Evolutionary conservation across 2,113 vertebrate genomes (phyloP), one percentile per base, ranked within the genome.

Genomic region (Corythoichthys intestinalis): DNA sequence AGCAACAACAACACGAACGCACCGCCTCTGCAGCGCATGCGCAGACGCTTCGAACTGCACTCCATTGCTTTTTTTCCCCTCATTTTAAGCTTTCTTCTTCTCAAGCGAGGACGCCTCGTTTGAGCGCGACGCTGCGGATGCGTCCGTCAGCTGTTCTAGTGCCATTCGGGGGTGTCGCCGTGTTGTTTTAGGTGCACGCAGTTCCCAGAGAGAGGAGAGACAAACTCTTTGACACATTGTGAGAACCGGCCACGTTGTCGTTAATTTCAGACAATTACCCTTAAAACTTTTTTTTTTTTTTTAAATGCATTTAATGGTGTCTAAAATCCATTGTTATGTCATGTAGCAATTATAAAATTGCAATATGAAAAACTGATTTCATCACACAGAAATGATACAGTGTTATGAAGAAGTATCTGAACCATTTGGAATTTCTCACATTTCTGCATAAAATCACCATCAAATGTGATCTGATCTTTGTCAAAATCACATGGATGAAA

Each of bases 171-270:
- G 89, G 85, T 90, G 90, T 92, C 72, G 90, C 91, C 86, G 80
- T 97, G 95, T 98, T 97, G 95, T 93, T 92, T 95, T 95, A 96
- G 95, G 93, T 96, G 96, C 88, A 78, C 86, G 3, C 41, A 0
- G 89, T 92, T 94, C 91, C 90, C 93, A 91, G 90, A 89, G 76
- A 76, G 67, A 77, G 75, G 41, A 83, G 69, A 56, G 80, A 86
- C 92, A 93, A 93, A 94, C 91, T 90, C 86, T 94, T 89, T 90
- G 89, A 90, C 93, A 93, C 91, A 86, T 87, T 91, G 91, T 91
- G 90, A 87, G 90, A 92, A 90, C 87, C 85, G 91, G 86, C 87
- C 81, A 78, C 83, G 86, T 90, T 91, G 88, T 91, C 88, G 86
- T 83, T 78, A 75, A 44, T 44, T 44, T 41, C 20, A 28, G 20